Percentiles rank a stretch among this genome's conserved stretches.
phyloP scores from a whole-genome alignment of 2,113 vertebrate species.

The Lagenorhynchus albirostris region DNA sequence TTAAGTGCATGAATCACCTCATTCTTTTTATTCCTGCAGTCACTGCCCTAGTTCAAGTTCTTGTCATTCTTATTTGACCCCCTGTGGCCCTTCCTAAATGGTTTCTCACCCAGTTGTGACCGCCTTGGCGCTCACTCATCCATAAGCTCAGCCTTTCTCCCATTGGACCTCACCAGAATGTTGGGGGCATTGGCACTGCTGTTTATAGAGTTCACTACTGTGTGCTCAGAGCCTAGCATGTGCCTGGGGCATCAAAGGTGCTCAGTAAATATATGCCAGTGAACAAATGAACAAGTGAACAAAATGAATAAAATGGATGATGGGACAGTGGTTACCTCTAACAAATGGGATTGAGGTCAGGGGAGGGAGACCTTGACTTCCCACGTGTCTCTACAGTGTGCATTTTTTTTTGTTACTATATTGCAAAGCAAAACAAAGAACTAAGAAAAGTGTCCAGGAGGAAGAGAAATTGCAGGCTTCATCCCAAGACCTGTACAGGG shows the following conservation, averaged over 20 bases:
- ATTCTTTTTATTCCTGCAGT: not conserved
- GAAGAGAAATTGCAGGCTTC: not conserved
- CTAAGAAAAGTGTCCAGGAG: not conserved
- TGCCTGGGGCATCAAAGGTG: not conserved
- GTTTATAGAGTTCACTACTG: not conserved
- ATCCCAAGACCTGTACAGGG: not conserved
- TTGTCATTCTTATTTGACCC: too few relatives aligned
- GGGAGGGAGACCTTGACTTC: not conserved
- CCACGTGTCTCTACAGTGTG: not conserved
- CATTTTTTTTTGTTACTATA: not conserved
- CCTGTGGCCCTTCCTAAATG: not conserved
- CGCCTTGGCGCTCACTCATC: not conserved
- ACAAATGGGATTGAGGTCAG: not conserved
- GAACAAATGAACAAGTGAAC: not conserved
- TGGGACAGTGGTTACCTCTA: not conserved
- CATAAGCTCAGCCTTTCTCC: not conserved
- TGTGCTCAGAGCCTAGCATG: not conserved
- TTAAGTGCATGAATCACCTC: not conserved
- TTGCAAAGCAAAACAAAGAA: not conserved
- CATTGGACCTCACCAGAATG: not conserved
- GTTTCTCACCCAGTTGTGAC: not conserved
- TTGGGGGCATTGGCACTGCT: rapidly evolving
- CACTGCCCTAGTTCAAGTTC: not conserved
- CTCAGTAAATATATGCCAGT: not conserved
- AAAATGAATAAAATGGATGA: not conserved